Percentiles rank a stretch among this genome's conserved stretches.
These are phyloP conservation scores for Mylabris phalerata DNA, from an alignment of 1,140 invertebrate species.

Conservation along the genomic window DNA sequence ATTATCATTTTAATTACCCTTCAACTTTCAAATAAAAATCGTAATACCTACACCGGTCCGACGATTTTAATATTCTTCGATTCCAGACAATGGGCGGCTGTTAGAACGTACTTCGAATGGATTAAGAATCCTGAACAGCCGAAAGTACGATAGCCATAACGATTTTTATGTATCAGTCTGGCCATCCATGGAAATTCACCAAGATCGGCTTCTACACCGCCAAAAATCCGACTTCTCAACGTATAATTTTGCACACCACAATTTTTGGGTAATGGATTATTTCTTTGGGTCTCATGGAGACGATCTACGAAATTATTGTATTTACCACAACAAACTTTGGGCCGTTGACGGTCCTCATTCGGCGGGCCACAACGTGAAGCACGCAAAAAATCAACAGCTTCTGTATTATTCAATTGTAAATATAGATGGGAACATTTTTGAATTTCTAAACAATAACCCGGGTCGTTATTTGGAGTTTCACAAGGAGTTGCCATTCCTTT, in stretches of 20 bases:
- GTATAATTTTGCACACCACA: constrained; percentile 31
- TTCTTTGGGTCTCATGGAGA: not conserved
- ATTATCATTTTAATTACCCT: not conserved
- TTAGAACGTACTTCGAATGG: constrained; percentile 45
- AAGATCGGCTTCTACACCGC: constrained; percentile 39
- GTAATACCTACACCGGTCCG: constrained; percentile 25
- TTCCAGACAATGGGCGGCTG: constrained; percentile 49
- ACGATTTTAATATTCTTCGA: constrained; percentile 12
- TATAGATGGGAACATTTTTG: constrained; percentile 23
- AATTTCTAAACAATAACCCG: constrained; percentile 28
- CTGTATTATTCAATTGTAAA: constrained; percentile 7
- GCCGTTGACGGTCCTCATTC: constrained; percentile 18
- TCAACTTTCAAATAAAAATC: not conserved
- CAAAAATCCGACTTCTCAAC: constrained; percentile 29
- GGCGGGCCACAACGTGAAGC: constrained; percentile 29
- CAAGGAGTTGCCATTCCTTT: constrained; percentile 33
- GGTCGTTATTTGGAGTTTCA: constrained; percentile 30
- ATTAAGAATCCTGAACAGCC: constrained; percentile 50
- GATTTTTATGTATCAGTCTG: constrained; percentile 31
- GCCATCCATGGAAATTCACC: constrained; percentile 50
- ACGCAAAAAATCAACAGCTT: constrained; percentile 22
- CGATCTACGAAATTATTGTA: constrained; percentile 9
- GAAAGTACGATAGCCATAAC: constrained; percentile 14
- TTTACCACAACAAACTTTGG: constrained; percentile 34
- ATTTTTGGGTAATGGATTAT: constrained; percentile 24